Evolutionary conservation across 2,113 vertebrate species (phyloP).

Genomic region (Elanus axillaris): DNA sequence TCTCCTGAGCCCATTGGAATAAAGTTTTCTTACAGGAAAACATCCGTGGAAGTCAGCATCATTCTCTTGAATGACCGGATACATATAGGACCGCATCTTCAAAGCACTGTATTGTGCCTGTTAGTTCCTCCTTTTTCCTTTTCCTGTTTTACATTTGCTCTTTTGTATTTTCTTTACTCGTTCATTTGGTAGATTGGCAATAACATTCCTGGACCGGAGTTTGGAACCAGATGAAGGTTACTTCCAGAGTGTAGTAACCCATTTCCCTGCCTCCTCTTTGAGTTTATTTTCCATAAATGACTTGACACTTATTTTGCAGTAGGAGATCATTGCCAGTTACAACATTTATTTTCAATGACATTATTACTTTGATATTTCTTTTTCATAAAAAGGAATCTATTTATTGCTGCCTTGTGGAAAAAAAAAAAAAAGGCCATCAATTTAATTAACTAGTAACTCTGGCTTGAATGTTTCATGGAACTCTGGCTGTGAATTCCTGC

Average conservation of each 20-base stretch:
- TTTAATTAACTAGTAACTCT: slow-evolving; percentile 9
- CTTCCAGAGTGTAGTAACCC: background rate
- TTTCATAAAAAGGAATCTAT: background rate
- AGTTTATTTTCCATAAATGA: slow-evolving; percentile 8
- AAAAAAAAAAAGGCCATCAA: background rate
- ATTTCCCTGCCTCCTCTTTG: background rate
- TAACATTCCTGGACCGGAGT: background rate
- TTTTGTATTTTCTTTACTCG: background rate
- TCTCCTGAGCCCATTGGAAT: background rate
- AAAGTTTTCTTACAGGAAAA: background rate
- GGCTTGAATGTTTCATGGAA: background rate
- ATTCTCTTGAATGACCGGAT: background rate
- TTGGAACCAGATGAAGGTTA: background rate
- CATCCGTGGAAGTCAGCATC: fast-evolving
- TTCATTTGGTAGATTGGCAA: background rate
- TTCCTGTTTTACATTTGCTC: background rate
- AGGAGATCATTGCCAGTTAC: background rate
- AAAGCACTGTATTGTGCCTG: background rate
- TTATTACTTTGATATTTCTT: background rate
- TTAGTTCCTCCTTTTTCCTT: background rate
- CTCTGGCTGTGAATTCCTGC: background rate
- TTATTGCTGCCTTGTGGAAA: background rate
- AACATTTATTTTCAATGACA: background rate
- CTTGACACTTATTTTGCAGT: background rate
- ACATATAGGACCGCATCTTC: background rate